Evolutionary conservation across 2,113 vertebrate genomes (phyloP).

Genomic region (Chionodraco myersi): DNA sequence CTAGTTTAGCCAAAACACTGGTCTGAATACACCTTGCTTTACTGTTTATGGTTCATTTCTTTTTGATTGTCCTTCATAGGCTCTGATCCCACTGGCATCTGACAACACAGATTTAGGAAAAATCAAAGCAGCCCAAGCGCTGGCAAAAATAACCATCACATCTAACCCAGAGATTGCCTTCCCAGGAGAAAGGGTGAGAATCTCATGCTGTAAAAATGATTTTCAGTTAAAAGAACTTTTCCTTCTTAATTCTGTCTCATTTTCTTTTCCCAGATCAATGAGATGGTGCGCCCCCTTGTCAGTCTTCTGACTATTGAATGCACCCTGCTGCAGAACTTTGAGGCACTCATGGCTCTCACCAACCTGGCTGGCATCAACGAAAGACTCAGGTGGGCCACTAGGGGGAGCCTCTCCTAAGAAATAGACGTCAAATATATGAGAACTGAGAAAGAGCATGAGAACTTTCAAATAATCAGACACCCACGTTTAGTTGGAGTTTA

Average conservation of each 20-base stretch:
- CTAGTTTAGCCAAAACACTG: background rate
- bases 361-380: constrained; percentile 96
- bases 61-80: constrained; percentile 75
- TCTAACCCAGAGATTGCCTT: constrained; percentile 96
- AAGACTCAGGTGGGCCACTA: constrained; percentile 88
- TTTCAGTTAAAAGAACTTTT: background rate
- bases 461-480: background rate
- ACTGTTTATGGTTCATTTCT: constrained; percentile 8
- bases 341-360: constrained; percentile 96
- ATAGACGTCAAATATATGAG: no score
- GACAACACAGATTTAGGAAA: constrained; percentile 94
- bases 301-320: constrained; percentile 89
- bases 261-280: constrained; percentile 87
- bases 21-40: background rate
- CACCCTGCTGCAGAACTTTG: constrained; percentile 94
- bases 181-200: constrained; percentile 92
- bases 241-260: background rate
- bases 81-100: constrained; percentile 91
- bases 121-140: constrained; percentile 94
- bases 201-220: background rate
- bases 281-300: constrained; percentile 93
- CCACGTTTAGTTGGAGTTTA: background rate
- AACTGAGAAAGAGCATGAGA: background rate
- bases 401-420: constrained; percentile 48
- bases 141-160: constrained; percentile 97